Conservation (phyloP, 2,113 vertebrate species). For the Sapayoa aenigma region DNA sequence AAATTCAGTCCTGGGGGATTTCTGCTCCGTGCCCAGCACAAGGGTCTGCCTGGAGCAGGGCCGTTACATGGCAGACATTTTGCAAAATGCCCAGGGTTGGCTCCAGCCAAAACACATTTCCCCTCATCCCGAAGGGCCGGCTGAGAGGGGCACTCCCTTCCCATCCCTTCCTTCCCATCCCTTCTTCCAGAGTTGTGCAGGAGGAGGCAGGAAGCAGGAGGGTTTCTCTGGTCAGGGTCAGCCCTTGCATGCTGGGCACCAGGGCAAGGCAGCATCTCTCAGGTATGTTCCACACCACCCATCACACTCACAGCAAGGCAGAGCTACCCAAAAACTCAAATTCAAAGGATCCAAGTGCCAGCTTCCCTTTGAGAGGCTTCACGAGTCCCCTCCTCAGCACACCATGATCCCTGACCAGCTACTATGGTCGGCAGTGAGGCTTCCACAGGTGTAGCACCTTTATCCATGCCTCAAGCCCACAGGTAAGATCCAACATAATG, state of each 20-base stretch:
- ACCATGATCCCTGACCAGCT: not conserved
- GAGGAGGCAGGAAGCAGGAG: not conserved
- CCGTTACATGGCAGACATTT: fast-evolving
- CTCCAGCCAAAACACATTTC: not conserved
- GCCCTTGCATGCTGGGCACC: not conserved
- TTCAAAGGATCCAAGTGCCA: not conserved
- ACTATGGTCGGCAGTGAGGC: no score
- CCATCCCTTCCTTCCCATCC: not conserved
- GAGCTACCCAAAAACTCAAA: not conserved
- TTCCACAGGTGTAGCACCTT: not conserved
- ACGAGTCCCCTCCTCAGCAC: not conserved
- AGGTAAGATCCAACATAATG: not conserved
- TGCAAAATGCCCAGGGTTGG: not conserved
- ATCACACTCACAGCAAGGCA: not conserved
- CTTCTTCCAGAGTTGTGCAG: not conserved
- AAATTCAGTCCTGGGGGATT: fast-evolving
- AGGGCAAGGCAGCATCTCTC: not conserved
- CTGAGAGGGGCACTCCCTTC: not conserved
- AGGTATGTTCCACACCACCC: fast-evolving
- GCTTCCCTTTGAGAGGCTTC: not conserved
- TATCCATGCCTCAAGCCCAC: not conserved
- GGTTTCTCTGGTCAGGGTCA: no score
- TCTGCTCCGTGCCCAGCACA: not conserved
- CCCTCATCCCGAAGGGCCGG: fast-evolving
- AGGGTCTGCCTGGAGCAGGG: not conserved